phyloP scores from a whole-genome alignment of 2,113 vertebrate species.

The Phyllopteryx taeniolatus region DNA sequence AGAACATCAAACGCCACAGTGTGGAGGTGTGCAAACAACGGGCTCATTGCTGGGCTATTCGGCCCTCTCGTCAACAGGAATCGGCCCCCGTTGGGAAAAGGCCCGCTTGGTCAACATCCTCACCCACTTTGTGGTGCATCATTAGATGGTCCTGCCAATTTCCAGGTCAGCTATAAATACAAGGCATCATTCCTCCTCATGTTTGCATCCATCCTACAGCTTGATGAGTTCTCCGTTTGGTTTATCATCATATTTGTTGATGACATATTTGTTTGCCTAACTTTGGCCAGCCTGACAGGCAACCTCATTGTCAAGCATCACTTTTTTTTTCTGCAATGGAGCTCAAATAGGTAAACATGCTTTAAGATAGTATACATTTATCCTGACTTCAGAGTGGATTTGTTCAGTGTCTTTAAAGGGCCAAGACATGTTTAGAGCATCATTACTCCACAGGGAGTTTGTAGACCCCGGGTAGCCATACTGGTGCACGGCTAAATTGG shows the following conservation, averaged over 20 bases:
- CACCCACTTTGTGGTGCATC: slow-evolving; percentile 74
- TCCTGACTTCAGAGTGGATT: slow-evolving; percentile 43
- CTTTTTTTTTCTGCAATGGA: slow-evolving; percentile 18
- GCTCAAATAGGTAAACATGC: slow-evolving; percentile 47
- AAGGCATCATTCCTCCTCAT: slow-evolving; percentile 47
- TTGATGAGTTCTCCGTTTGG: slow-evolving; percentile 26
- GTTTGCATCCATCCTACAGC: slow-evolving; percentile 53
- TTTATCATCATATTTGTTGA: background rate
- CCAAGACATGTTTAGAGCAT: slow-evolving; percentile 65
- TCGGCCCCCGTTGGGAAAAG: slow-evolving; percentile 72
- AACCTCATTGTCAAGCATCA: slow-evolving; percentile 4
- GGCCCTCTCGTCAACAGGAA: slow-evolving; percentile 72
- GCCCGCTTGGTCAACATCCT: slow-evolving; percentile 59
- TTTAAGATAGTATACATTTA: slow-evolving; percentile 33
- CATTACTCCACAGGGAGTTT: slow-evolving; percentile 63
- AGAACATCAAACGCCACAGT: slow-evolving; percentile 69
- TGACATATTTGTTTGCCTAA: background rate
- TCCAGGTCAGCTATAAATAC: slow-evolving; percentile 73
- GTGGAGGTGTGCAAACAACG: slow-evolving; percentile 60
- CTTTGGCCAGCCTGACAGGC: background rate
- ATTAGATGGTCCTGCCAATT: slow-evolving; percentile 77
- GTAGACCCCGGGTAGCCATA: slow-evolving; percentile 44
- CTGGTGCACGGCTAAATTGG: slow-evolving; percentile 63
- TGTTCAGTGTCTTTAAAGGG: slow-evolving; percentile 46
- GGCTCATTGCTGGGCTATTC: slow-evolving; percentile 68